phyloP scores from a whole-genome alignment of 2,113 vertebrate genomes.

The pig (Sus scrofa) region T2T-Sscrofa CM000815.6:95260501-95261000 shows the following conservation, averaged over 20 bases:
- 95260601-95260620: background rate
- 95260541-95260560: background rate
- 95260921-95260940: no score
- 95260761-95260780: background rate
- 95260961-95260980: no score
- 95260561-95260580: background rate
- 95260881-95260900: no score
- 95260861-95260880: no score
- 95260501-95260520: background rate
- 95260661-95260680: background rate
- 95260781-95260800: background rate
- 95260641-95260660: background rate
- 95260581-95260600: background rate
- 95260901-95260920: no score
- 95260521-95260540: background rate
- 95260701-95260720: background rate
- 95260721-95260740: rapidly evolving
- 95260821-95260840: background rate
- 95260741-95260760: background rate
- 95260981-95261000: no score
- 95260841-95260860: no score
- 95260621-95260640: background rate
- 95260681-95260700: background rate
- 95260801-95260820: background rate
- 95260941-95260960: no score